These are phyloP conservation scores for Orcinus orca DNA, from an alignment of 2,113 vertebrate species.

Conservation along the genomic window DNA sequence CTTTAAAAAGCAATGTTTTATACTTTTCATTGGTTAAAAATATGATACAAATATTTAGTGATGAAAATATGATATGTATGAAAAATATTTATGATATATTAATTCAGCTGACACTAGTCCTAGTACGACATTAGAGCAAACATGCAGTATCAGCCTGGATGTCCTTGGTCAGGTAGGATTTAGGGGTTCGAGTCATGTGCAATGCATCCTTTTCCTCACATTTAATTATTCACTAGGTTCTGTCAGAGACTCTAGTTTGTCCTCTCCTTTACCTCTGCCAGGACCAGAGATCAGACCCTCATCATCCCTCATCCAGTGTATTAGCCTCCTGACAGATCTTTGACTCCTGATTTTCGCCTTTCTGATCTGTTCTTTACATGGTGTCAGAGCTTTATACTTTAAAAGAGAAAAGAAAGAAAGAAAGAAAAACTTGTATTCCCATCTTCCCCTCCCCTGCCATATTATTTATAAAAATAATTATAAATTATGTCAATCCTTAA, in stretches of 20 bases:
- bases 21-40: neutral
- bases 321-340: neutral
- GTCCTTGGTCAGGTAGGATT: neutral
- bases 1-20: constrained; percentile 3
- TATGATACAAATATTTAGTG: neutral
- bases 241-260: neutral
- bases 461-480: neutral
- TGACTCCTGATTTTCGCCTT: constrained; percentile 16
- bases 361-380: neutral
- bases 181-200: neutral
- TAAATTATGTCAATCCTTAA: neutral
- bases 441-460: neutral
- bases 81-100: neutral
- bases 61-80: neutral
- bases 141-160: neutral
- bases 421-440: neutral
- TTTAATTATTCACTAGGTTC: constrained; percentile 13
- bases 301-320: neutral
- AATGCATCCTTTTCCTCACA: neutral
- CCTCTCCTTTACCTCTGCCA: constrained; percentile 20
- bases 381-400: neutral
- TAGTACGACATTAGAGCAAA: neutral
- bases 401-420: neutral
- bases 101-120: neutral
- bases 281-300: neutral